Evolutionary conservation across 2,797 vertebrate species (phyloP), one percentile per base, ranked within the genome.

Genomic region (Poeciliopsis infans): DNA sequence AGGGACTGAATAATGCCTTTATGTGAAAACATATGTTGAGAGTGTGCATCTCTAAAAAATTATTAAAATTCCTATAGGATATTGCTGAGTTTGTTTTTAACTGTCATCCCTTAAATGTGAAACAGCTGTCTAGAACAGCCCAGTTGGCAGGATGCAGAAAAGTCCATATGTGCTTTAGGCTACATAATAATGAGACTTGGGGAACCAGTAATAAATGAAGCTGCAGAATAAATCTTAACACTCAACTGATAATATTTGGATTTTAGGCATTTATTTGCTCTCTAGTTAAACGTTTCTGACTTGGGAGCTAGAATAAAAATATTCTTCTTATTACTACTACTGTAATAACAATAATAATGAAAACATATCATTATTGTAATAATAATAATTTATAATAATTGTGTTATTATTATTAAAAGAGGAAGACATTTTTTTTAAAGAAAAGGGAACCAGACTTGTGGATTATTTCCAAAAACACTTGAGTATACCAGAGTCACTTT

Each of bases 181-280:
- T 89, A 92, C 77, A 79, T 85, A 90, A 91, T 93, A 93, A 94
- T 91, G 89, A 95, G 89, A 86, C 83, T 83, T 76, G 72, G 77
- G 79, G 82, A 91, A 86, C 79, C 75, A 85, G 77, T 61, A 71
- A 59, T 33, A 59, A 77, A 85, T 81, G 78, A 88, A 86, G 83
- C 76, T 70, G 80, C 79, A 78, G 43, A 79, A 85, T 61, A 88
- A 87, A 81, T 75, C 75, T 79, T 46, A 81, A 76, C 64, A 79
- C 23, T 72, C 55, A 89, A 85, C 47, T 85, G 72, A 71, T 88
- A 33, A 51, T 51, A 41, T 39, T 15, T 25, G 12, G 0, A 57
- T 57, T 41, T 11, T 43, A 43, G 6, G 25, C 25, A 57, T 16
- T 41, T 39, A 68, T 41, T 39, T 39, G 64, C 36, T 41, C 5